A percentile compares a stretch with the other conserved stretches of the same genome.
These are phyloP conservation scores for Nematostella vectensis DNA, from an alignment of 92 coral and sea anemone species.

Conservation along the genomic window DNA sequence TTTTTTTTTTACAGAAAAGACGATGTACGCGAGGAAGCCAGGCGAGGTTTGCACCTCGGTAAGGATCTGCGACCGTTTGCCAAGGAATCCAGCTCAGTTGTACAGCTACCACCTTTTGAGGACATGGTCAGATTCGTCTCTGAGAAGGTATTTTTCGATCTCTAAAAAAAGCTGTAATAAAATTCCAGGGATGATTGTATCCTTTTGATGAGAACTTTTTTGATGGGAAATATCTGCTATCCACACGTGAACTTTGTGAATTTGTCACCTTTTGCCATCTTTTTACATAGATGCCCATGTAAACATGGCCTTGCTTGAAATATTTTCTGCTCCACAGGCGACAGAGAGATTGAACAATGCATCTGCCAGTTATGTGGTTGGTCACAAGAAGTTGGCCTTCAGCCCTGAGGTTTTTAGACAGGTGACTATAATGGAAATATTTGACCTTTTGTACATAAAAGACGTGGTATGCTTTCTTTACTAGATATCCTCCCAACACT, in stretches of 20 bases:
- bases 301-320: too few species aligned
- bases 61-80: constrained; percentile 3
- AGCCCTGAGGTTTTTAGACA: constrained; percentile 57
- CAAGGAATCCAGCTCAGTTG: background rate
- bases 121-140: constrained; percentile 76
- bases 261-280: too few species aligned
- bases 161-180: too few species aligned
- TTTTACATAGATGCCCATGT: too few species aligned
- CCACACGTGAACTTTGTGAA: too few species aligned
- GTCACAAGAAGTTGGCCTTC: constrained; percentile 50
- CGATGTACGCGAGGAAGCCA: constrained; percentile 93
- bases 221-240: too few species aligned
- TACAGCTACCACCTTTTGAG: constrained; percentile 59
- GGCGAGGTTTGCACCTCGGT: constrained; percentile 56
- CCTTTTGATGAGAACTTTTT: too few species aligned
- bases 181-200: too few species aligned
- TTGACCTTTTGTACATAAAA: too few species aligned
- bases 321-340: constrained; percentile 30
- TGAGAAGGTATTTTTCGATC: constrained; percentile 64
- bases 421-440: constrained; percentile 5
- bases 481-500: too few species aligned
- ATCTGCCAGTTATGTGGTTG: constrained; percentile 47
- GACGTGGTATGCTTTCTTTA: too few species aligned
- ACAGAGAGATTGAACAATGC: constrained; percentile 44
- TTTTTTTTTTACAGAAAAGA: constrained; percentile 44